Conservation (phyloP, 2,113 vertebrate species). For the Plestiodon gilberti region DNA sequence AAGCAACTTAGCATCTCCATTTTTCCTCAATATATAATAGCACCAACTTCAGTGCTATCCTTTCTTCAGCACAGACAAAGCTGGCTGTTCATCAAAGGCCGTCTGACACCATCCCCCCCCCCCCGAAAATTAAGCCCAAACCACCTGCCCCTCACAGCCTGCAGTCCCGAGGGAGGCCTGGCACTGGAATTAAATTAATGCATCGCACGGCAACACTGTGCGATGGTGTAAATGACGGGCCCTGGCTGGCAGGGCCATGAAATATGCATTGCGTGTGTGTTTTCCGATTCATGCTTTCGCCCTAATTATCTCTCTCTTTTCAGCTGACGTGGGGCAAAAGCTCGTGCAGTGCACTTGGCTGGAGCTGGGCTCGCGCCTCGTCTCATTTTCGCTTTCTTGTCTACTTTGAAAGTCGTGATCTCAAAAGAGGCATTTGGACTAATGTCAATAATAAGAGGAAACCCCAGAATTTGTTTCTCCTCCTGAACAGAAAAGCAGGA, state of each 20-base stretch:
- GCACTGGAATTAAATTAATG: accelerated
- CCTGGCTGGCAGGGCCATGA: slow-evolving; percentile 33
- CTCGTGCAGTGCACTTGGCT: neutral
- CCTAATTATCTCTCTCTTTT: slow-evolving; percentile 29
- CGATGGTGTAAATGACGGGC: accelerated
- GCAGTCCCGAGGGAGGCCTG: neutral
- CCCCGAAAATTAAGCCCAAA: neutral
- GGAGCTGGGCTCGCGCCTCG: neutral
- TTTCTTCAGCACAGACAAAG: no score
- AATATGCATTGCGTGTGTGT: slow-evolving; percentile 8
- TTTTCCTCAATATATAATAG: no score
- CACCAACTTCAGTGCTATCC: no score
- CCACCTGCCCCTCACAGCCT: neutral
- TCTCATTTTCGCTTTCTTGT: neutral
- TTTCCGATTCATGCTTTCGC: slow-evolving; percentile 25
- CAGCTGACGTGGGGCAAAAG: neutral
- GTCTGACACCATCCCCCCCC: neutral
- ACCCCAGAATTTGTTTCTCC: accelerated
- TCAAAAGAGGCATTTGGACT: neutral
- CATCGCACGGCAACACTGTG: neutral
- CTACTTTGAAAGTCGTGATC: neutral
- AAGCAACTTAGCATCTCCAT: no score
- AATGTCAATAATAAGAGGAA: neutral
- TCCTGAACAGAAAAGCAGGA: neutral
- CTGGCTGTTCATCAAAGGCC: no score